Evolutionary conservation across 1,140 invertebrate species (phyloP).

Genomic region (Brachionus rotundiformis): DNA sequence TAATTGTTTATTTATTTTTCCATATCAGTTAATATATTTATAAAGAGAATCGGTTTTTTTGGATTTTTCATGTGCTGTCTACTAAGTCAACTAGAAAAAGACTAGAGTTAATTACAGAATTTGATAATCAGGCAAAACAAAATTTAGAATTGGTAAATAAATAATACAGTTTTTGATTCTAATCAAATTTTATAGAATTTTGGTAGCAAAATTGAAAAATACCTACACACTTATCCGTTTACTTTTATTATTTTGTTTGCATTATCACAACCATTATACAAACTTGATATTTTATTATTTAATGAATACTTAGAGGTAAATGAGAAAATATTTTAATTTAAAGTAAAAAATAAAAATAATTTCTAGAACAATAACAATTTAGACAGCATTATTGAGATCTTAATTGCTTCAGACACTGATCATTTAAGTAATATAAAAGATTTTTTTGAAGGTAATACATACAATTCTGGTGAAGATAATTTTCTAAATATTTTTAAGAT

Average conservation of each 20-base stretch:
- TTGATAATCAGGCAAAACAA: neutral
- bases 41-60: conserved; percentile 28
- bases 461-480: no score
- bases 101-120: conserved; percentile 11
- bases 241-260: neutral
- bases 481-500: no score
- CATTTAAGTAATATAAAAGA: neutral
- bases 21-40: no score
- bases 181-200: neutral
- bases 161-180: no score
- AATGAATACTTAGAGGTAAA: conserved; percentile 4
- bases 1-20: neutral
- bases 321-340: neutral
- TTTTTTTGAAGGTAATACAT: conserved; percentile 33
- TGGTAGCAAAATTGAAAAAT: neutral
- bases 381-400: neutral
- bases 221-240: neutral
- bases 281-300: conserved; percentile 19
- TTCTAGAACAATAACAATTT: neutral
- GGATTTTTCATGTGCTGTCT: conserved; percentile 9
- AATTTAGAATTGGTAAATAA: neutral
- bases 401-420: neutral
- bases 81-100: neutral
- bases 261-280: neutral
- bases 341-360: no score